Percentiles rank a stretch among this genome's conserved stretches.
These are phyloP conservation scores for Setophaga coronata DNA, from an alignment of 2,113 vertebrate genomes.

Conservation along the genomic window DNA sequence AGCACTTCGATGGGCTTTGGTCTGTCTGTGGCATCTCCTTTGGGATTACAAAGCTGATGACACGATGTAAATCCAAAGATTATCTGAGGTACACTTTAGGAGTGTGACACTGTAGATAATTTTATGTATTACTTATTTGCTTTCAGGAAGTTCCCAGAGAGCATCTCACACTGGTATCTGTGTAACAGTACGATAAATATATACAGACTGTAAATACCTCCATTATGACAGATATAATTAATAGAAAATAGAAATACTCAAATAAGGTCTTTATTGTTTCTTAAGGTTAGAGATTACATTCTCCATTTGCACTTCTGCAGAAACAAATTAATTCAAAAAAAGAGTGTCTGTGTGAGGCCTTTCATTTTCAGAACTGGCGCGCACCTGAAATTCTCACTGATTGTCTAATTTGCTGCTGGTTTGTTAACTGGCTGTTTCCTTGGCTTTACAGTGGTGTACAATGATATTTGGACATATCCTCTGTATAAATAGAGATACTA, in stretches of 20 bases:
- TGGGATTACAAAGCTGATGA: not conserved
- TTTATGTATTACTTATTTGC: not conserved
- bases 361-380: not conserved
- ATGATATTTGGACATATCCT: not conserved
- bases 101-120: not conserved
- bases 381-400: not conserved
- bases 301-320: not conserved
- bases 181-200: not conserved
- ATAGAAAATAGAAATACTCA: not conserved
- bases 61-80: not conserved
- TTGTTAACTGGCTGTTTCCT: not conserved
- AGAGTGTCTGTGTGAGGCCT: accelerated
- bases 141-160: not conserved
- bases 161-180: not conserved
- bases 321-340: not conserved
- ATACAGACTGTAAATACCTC: not conserved
- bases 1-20: not conserved
- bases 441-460: not conserved
- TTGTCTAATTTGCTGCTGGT: not conserved
- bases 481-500: not conserved
- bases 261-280: not conserved
- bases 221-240: not conserved
- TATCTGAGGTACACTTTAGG: not conserved
- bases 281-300: not conserved
- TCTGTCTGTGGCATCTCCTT: not conserved